These are phyloP conservation scores for Syngnathus acus DNA, from an alignment of 2,797 vertebrate species.

Conservation along the genomic window DNA sequence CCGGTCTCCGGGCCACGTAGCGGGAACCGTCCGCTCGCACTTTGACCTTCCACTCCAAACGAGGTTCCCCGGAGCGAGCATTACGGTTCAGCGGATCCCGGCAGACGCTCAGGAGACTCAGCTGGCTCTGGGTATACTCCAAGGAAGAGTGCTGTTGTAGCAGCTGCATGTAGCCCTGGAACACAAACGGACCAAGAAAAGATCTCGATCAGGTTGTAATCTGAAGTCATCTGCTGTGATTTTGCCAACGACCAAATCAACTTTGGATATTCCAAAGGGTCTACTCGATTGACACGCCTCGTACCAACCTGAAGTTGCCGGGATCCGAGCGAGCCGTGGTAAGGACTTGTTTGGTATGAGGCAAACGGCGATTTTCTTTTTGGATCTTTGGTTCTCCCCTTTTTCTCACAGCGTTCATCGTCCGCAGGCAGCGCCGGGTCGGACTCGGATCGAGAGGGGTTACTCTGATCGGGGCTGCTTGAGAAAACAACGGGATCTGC, in stretches of 20 bases:
- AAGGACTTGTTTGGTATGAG: slow-evolving; percentile 78
- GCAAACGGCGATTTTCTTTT: slow-evolving; percentile 70
- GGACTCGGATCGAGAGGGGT: slow-evolving; percentile 68
- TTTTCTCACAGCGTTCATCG: slow-evolving; percentile 71
- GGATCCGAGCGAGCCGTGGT: slow-evolving; percentile 75
- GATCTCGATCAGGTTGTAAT: too few species aligned
- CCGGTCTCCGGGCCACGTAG: slow-evolving; percentile 88
- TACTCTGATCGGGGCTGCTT: slow-evolving; percentile 71
- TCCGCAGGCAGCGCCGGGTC: slow-evolving; percentile 72
- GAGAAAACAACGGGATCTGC: slow-evolving; percentile 53
- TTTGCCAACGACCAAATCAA: too few species aligned
- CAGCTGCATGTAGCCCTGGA: slow-evolving; percentile 92
- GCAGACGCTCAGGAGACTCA: slow-evolving; percentile 86
- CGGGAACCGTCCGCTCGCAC: slow-evolving; percentile 86
- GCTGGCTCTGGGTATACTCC: slow-evolving; percentile 91
- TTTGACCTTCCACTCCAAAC: slow-evolving; percentile 95
- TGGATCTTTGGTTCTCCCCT: slow-evolving; percentile 48
- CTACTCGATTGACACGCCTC: background rate
- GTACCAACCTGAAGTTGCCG: slow-evolving; percentile 72
- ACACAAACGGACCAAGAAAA: slow-evolving; percentile 14
- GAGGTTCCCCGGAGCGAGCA: slow-evolving; percentile 70
- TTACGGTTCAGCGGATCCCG: slow-evolving; percentile 69
- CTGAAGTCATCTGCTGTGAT: too few species aligned
- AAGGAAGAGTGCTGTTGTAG: slow-evolving; percentile 90
- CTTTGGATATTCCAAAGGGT: too few species aligned